Percentiles rank a stretch among this genome's conserved stretches.
These are phyloP conservation scores for Nymphalis polychloros DNA, from an alignment of 2,888 invertebrate genomes.

Conservation along the genomic window DNA sequence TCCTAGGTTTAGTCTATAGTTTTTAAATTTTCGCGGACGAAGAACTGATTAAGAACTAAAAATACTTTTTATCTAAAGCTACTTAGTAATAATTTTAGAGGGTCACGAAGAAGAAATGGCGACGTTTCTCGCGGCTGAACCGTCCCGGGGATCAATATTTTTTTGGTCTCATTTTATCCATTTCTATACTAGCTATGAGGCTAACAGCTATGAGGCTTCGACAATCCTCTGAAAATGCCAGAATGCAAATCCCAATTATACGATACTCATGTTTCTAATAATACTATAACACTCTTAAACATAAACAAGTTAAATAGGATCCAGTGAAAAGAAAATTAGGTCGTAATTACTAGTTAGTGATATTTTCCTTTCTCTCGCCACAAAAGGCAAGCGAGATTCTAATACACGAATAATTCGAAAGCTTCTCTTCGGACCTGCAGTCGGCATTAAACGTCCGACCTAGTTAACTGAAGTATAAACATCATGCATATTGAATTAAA, in stretches of 20 bases:
- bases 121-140: too few relatives aligned
- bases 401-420: conserved; percentile 23
- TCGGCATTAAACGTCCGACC: conserved; percentile 18
- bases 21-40: too few relatives aligned
- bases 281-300: not conserved
- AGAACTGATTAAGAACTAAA: too few relatives aligned
- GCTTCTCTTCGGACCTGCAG: conserved; percentile 7
- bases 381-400: conserved; percentile 24
- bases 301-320: conserved; percentile 15
- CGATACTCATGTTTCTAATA: not conserved
- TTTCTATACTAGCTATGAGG: too few relatives aligned
- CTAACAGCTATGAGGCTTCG: too few relatives aligned
- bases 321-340: conserved; percentile 22
- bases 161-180: too few relatives aligned
- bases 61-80: too few relatives aligned
- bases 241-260: not conserved
- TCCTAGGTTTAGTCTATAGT: too few relatives aligned
- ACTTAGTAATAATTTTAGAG: too few relatives aligned
- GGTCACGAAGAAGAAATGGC: too few relatives aligned
- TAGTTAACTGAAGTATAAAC: conserved; percentile 16
- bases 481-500: conserved; percentile 6
- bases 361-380: conserved; percentile 26
- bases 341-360: conserved; percentile 26
- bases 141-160: too few relatives aligned
- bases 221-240: not conserved